Percentiles rank a stretch among this genome's conserved stretches.
These are phyloP conservation scores for Hedya salicella DNA, from an alignment of 2,888 invertebrate species.

Conservation along the genomic window DNA sequence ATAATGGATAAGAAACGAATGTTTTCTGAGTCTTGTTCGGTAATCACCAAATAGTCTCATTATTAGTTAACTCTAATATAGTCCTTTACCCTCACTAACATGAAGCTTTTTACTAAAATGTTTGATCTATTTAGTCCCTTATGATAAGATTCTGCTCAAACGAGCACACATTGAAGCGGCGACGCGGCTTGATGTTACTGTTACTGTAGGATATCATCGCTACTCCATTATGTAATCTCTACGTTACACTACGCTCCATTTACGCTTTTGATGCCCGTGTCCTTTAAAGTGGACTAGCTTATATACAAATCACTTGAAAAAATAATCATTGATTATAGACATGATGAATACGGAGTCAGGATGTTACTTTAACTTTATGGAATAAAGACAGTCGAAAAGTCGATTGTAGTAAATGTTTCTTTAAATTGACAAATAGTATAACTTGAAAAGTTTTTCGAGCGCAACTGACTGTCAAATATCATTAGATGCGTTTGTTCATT, in stretches of 20 bases:
- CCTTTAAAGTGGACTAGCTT: conserved; percentile 19
- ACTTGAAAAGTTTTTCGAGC: not conserved
- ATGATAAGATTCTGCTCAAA: conserved; percentile 21
- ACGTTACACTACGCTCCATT: conserved; percentile 51
- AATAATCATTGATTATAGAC: too few relatives aligned
- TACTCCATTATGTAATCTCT: conserved; percentile 64
- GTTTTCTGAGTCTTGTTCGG: not conserved
- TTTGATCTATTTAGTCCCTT: conserved; percentile 20
- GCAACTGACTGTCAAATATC: not conserved
- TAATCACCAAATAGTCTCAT: conserved; percentile 3
- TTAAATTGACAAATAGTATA: conserved; percentile 15
- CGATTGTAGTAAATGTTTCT: conserved; percentile 25
- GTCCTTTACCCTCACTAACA: conserved; percentile 4
- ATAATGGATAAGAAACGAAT: not conserved
- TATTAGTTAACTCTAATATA: conserved; percentile 19
- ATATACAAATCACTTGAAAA: too few relatives aligned
- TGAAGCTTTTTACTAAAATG: conserved; percentile 13
- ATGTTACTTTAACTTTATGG: not conserved
- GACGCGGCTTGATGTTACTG: conserved; percentile 28
- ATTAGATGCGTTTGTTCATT: not conserved
- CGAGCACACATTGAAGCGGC: conserved; percentile 35
- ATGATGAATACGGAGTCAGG: conserved; percentile 4
- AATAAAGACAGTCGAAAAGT: conserved; percentile 5
- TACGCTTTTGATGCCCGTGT: conserved; percentile 17
- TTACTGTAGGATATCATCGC: conserved; percentile 57